Evolutionary conservation across 2,888 invertebrate genomes (phyloP), one percentile per base, ranked within the genome.

Genomic region (Coelinius sp.): DNA sequence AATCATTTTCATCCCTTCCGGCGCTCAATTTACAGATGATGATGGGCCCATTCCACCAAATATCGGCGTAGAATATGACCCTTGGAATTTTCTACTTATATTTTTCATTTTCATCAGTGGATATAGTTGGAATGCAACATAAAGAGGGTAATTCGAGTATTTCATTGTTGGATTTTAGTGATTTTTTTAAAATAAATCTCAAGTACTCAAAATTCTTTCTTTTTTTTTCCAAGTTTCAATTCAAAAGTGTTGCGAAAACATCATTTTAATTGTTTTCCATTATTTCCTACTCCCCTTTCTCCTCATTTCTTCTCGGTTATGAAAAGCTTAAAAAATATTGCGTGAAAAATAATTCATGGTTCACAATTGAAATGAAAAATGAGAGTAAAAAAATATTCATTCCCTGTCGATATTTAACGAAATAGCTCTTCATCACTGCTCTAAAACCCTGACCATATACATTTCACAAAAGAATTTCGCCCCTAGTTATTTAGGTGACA

Each of bases 1-100:
- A 80, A 79, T 79, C 77, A 74, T 72, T 75, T 46, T 75, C 69
- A 76, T 74, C 73, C 77, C 73, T 73, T 77, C 71, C 68, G 44
- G 64, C 41, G 53, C 70, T 67, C 69, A 73, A 73, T 66, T 71
- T 71, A 65, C 66, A 66, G 69, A 75, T 73, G 76, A 76, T 76
- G 75, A 75, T 74, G 59, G 31, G 14, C 17, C 17, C 8, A 20
- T 35, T 59, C 20, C 7, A 10, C 20, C 46, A 10, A 49, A 49
- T 20, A 49, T 41, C 41, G 41, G n/a, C 10, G 20, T 20, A 17
- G 46, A 17, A 20, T 49, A 17, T 20, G 46, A 41, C 41, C n/a
- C n/a, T 3, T 6, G 46, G 17, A 49, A 49, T 49, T 49, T 20
- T 12, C 41, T 5, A n/a, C n/a, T 2, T 41, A 5, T n/a, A 41